Base-by-base conservation (phyloP, 2,113 vertebrate species). In the Halichoerus grypus region DNA sequence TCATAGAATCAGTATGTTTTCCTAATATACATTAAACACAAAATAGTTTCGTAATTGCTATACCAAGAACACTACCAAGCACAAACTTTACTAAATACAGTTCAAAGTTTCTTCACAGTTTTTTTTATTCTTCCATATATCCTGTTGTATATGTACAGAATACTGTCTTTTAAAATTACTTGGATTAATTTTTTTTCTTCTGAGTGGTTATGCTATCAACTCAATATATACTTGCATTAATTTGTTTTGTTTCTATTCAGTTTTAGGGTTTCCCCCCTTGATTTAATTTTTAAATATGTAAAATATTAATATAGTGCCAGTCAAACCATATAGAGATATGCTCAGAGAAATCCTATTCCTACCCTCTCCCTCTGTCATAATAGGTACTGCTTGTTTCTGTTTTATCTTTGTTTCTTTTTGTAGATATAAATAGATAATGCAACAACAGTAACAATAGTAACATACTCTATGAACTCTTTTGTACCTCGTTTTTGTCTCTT, bases 401-500 rank as follows among this genome's bases (percentile, higher is more conserved):
- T 76, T 95, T 79, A 57, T 53, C 69, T 92, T 53, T 89, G 31
- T n/a, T 74, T 95, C 31, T 91, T 74, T 88, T 76, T 85, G 13
- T 59, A 88, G 36, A 11, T 80, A 84, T 33, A 65, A 94, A 65
- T 7, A 81, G 36, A 88, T 42, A 9, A 10, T 19, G 49, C 76
- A 53, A 51, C 28, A 63, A 33, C 28, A 31, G 61, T 65, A 65
- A 65, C 63, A 33, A 51, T 53, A 53, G 31, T 53, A 51, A 51
- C 36, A 57, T 49, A 72, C 5, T 79, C 42, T 42, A 0, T 55
- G n/a, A 55, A 46, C 5, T 59, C 22, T 71, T 82, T 77, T 26
- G 11, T 15, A 77, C 15, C 36, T 97, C 79, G 15, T 16, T 83
- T 92, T 86, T 92, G 79, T 69, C 72, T 51, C 9, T 49, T 90